Conservation (phyloP, 2,113 vertebrate genomes). For the Proteles cristata region DNA sequence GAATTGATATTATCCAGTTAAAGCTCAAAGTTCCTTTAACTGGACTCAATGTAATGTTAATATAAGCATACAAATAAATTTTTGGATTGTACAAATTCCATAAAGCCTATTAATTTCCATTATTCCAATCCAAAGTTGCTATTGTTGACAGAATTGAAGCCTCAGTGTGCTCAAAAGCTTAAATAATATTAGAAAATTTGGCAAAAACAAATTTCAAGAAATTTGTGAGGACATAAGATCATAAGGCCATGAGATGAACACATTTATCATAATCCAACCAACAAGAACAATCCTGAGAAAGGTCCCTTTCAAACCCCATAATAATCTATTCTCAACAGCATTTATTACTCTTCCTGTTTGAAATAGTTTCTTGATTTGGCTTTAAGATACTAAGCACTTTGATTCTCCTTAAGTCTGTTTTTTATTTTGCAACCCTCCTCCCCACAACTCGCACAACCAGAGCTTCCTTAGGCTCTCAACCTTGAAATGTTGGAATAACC, state of each 20-base stretch:
- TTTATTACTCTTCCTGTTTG: neutral
- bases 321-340: neutral
- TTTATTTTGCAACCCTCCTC: neutral
- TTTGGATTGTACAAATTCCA: neutral
- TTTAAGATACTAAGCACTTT: neutral
- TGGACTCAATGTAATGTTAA: neutral
- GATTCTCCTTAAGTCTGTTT: neutral
- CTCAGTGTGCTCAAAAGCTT: neutral
- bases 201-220: neutral
- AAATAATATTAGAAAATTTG: neutral
- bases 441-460: too few relatives aligned
- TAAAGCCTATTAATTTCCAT: neutral
- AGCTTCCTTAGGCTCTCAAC: neutral
- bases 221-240: too few relatives aligned
- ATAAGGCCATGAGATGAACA: neutral
- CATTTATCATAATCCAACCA: neutral
- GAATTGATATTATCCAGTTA: neutral
- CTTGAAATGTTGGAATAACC: neutral
- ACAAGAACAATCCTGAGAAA: neutral
- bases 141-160: neutral
- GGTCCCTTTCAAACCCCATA: neutral
- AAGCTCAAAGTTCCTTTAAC: neutral
- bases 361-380: neutral
- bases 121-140: neutral
- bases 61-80: neutral